Evolutionary conservation across 64 coral and sea anemone species (phyloP).

Genomic region (Stichodactyla helianthus): DNA sequence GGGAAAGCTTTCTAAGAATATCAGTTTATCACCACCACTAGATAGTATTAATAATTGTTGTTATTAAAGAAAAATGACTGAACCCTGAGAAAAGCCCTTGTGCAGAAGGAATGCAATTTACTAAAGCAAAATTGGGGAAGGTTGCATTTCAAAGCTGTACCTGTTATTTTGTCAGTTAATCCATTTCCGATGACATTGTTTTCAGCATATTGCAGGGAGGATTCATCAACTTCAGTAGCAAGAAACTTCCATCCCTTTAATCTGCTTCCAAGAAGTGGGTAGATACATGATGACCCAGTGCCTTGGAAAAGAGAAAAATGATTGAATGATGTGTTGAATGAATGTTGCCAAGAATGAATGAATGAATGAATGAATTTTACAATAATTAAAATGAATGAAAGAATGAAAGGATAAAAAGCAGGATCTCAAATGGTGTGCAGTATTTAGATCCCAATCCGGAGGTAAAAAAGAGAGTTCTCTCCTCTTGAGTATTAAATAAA

Average conservation of each 20-base stretch:
- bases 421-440: too few relatives aligned
- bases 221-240: conserved; percentile 91
- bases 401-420: too few relatives aligned
- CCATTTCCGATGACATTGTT: conserved; percentile 74
- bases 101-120: background rate
- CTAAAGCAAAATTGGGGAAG: background rate
- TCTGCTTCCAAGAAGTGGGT: conserved; percentile 81
- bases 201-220: conserved; percentile 54
- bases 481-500: too few relatives aligned
- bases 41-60: background rate
- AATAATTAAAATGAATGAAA: too few relatives aligned
- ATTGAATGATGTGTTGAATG: too few relatives aligned
- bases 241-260: conserved; percentile 85
- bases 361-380: background rate
- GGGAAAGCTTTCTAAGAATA: too few relatives aligned
- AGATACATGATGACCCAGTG: conserved; percentile 84
- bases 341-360: background rate
- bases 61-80: background rate
- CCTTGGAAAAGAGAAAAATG: conserved; percentile 33
- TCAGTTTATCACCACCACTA: too few relatives aligned
- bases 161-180: conserved; percentile 65
- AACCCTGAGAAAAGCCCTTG: too few relatives aligned
- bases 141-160: conserved; percentile 8
- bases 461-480: too few relatives aligned
- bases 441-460: too few relatives aligned